Base-by-base conservation (phyloP, 2,797 vertebrate species). In the Thaleichthys pacificus region DNA sequence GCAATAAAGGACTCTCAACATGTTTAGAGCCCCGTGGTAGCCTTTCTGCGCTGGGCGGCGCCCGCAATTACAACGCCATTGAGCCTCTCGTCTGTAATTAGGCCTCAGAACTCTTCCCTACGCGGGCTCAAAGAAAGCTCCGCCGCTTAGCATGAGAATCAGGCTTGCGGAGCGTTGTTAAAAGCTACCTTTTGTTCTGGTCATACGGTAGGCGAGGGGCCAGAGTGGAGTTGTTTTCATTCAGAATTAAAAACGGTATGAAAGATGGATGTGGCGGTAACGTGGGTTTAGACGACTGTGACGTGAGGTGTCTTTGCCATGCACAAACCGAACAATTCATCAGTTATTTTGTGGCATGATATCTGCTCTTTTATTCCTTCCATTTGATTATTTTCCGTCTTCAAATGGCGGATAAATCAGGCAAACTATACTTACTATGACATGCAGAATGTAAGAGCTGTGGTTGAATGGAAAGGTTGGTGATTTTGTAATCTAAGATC, bases 61-160 rank as follows among this genome's bases (percentile, higher is more conserved):
- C 81, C 85, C 83, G 83, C 85, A 88, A 91, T 90, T 87, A 89
- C 69, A 65, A 76, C 82, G 88, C 79, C 74, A 82, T 83, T 81
- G 84, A 87, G 85, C 85, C 81, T 80, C 73, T 81, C 68, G 84
- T 82, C 79, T 88, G 72, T 88, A 91, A 93, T 91, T 91, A 91
- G 74, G 58, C 68, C 73, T 80, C 71, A 75, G 82, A 75, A 84
- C 83, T 88, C 77, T 73, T 87, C 83, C 81, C n/a, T n/a, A 79
- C 77, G 73, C 80, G 78, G 68, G 77, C 63, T 84, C 77, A 74
- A 75, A 70, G 57, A 79, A 32, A 24, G 66, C 77, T 71, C 54
- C 70, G 73, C 67, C 73, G 72, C 80, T 90, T 86, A 85, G 82
- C 85, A 90, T 87, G 70, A 86, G 82, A 91, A 90, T 89, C 28